Percentiles rank a stretch among this genome's conserved stretches.
These are phyloP conservation scores for Electrophaes corylata DNA, from an alignment of 2,888 invertebrate species.

Conservation along the genomic window DNA sequence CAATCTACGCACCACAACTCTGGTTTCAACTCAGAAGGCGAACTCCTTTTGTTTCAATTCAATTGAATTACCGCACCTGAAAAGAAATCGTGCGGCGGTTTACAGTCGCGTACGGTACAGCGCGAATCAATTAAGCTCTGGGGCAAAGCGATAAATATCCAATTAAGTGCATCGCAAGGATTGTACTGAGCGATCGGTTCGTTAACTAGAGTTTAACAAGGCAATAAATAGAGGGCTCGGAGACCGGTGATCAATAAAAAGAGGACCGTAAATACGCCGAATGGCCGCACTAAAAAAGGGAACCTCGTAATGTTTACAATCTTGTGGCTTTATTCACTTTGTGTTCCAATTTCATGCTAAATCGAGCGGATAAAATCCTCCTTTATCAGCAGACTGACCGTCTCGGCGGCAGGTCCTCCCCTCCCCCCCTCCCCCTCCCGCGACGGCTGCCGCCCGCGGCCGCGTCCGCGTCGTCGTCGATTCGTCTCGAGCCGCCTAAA, in stretches of 20 bases:
- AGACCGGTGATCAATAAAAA: conserved; percentile 76
- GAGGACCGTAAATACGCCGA: conserved; percentile 79
- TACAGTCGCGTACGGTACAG: conserved; percentile 59
- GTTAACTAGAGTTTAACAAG: conserved; percentile 83
- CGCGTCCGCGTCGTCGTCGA: conserved; percentile 36
- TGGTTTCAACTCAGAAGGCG: conserved; percentile 47
- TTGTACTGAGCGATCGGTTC: conserved; percentile 70
- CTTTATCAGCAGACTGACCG: conserved; percentile 81
- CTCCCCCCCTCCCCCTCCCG: conserved; percentile 29
- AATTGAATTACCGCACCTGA: conserved; percentile 50
- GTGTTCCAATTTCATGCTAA: conserved; percentile 85
- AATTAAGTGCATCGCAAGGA: conserved; percentile 71
- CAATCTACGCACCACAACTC: conserved; percentile 32
- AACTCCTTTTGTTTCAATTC: conserved; percentile 53
- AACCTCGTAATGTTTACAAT: conserved; percentile 83
- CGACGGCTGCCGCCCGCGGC: conserved; percentile 22
- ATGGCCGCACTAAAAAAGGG: conserved; percentile 79
- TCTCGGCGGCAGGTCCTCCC: conserved; percentile 64
- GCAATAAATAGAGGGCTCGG: conserved; percentile 76
- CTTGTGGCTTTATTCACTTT: conserved; percentile 84
- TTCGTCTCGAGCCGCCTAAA: conserved; percentile 46
- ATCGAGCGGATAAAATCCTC: conserved; percentile 82
- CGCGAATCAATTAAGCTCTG: conserved; percentile 73
- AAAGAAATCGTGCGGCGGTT: conserved; percentile 49
- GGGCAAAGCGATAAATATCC: conserved; percentile 73